A percentile compares a stretch with the other conserved stretches of the same genome.
Conservation (phyloP, 30 jellyfish, hydroid and myxozoan species). For the Aurelia aurita region DNA sequence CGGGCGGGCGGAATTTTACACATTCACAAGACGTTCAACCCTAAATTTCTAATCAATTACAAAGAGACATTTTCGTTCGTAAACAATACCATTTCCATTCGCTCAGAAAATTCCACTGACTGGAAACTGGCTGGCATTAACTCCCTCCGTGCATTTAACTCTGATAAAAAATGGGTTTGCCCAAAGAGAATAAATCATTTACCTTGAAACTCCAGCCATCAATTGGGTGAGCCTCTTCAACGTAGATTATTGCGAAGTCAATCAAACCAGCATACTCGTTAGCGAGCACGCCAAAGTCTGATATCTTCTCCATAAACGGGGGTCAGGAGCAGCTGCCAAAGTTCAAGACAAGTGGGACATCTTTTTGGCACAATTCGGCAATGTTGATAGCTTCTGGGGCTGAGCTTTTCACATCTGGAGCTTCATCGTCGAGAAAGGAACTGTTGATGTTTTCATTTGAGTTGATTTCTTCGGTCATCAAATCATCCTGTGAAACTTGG, state of each 20-base stretch:
- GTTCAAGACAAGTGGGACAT: constrained; percentile 82
- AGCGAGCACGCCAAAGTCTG: constrained; percentile 69
- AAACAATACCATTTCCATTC: too few relatives aligned
- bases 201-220: constrained; percentile 90
- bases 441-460: not conserved
- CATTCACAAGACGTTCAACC: too few relatives aligned
- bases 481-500: not conserved
- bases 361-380: constrained; percentile 33
- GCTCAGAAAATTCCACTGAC: too few relatives aligned
- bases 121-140: too few relatives aligned
- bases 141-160: too few relatives aligned
- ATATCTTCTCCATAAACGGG: constrained; percentile 82
- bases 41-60: too few relatives aligned
- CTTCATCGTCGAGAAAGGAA: not conserved
- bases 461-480: not conserved
- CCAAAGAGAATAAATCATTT: not conserved
- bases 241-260: constrained; percentile 84
- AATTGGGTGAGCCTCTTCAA: constrained; percentile 92
- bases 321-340: constrained; percentile 97
- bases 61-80: too few relatives aligned
- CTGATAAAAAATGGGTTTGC: too few relatives aligned
- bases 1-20: too few relatives aligned
- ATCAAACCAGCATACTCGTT: constrained; percentile 63
- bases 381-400: constrained; percentile 2
- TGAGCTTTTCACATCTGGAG: not conserved